Evolutionary conservation across 2,888 invertebrate species (phyloP).

Genomic region (Phymatocera aterrima): DNA sequence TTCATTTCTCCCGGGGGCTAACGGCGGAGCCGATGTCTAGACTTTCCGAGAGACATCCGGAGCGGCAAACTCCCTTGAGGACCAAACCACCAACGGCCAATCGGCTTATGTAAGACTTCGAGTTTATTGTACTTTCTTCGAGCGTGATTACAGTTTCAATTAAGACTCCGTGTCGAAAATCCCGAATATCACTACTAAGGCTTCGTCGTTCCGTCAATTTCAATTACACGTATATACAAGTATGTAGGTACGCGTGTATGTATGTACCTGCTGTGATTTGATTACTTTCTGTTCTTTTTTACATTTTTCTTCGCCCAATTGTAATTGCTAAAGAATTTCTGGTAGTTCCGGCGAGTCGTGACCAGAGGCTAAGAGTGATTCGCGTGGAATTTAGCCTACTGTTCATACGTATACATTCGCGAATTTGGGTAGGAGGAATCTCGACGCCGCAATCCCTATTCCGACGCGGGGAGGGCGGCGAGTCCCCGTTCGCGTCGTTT

Average conservation of each 20-base stretch:
- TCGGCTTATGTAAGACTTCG: slow-evolving; percentile 40
- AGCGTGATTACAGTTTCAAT: slow-evolving; percentile 37
- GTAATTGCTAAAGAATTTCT: background rate
- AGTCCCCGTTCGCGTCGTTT: slow-evolving; percentile 63
- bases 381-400: slow-evolving; percentile 46
- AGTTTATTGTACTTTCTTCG: slow-evolving; percentile 25
- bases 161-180: slow-evolving; percentile 13
- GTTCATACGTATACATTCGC: background rate
- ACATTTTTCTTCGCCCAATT: background rate
- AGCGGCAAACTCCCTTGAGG: background rate
- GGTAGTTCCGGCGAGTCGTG: background rate
- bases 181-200: background rate
- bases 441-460: slow-evolving; percentile 69
- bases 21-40: background rate
- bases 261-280: no score
- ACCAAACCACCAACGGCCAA: slow-evolving; percentile 13
- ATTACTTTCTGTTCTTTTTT: background rate
- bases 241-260: no score
- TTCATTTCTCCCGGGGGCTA: background rate
- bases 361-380: background rate
- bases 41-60: background rate
- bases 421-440: slow-evolving; percentile 37
- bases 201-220: background rate
- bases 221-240: background rate
- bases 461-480: slow-evolving; percentile 24